These are phyloP conservation scores for Melanotaenia pygmaea DNA, from an alignment of 2,797 vertebrate genomes.

Conservation along the genomic window DNA sequence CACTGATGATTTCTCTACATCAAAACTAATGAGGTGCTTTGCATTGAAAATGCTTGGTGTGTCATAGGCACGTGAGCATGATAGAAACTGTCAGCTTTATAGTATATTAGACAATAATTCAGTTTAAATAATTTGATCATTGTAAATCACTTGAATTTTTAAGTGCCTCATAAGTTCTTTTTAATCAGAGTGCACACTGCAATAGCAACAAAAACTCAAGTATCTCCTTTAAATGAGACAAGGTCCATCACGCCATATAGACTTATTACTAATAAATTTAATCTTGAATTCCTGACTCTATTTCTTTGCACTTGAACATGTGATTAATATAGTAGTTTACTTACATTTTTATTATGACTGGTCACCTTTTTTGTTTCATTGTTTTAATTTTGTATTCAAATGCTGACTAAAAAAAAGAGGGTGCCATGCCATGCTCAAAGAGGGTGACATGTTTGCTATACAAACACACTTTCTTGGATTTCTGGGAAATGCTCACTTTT, in stretches of 20 bases:
- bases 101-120: background rate
- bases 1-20: no score
- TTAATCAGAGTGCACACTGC: background rate
- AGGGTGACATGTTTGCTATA: background rate
- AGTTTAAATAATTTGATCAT: background rate
- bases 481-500: background rate
- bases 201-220: background rate
- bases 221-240: background rate
- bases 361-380: background rate
- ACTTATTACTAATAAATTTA: background rate
- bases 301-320: background rate
- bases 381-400: background rate
- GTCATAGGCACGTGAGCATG: no score
- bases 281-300: background rate
- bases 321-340: background rate
- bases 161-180: no score
- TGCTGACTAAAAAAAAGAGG: background rate
- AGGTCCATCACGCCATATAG: background rate
- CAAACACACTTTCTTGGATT: no score
- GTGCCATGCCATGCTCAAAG: background rate
- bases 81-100: no score
- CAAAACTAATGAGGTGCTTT: background rate
- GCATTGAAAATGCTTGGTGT: background rate
- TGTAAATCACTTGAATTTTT: background rate
- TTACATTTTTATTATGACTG: background rate